Conservation (phyloP, 1,140 invertebrate genomes). For the Orussus abietinus region DNA sequence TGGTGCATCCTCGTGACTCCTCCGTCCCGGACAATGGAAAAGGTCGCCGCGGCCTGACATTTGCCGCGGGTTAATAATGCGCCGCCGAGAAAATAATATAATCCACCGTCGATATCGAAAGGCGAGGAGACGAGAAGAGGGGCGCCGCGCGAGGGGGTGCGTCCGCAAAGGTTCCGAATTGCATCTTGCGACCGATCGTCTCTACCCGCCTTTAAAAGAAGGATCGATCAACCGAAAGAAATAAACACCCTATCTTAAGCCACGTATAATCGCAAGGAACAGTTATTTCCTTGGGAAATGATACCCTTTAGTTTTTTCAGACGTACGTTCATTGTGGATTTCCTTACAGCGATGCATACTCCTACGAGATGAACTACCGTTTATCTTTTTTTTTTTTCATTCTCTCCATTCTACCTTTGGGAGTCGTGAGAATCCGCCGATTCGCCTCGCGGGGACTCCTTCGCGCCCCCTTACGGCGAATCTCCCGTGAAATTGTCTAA, state of each 20-base stretch:
- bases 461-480: too few species aligned
- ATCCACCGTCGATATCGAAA: conserved; percentile 14
- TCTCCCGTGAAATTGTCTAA: too few species aligned
- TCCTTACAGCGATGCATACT: too few species aligned
- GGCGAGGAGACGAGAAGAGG: neutral
- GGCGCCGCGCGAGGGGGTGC: neutral
- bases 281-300: too few species aligned
- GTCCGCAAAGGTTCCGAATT: conserved; percentile 6
- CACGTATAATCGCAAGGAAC: conserved; percentile 10
- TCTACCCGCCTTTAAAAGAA: neutral
- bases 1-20: too few species aligned
- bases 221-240: neutral
- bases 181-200: conserved; percentile 3
- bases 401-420: too few species aligned
- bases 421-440: too few species aligned
- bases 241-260: neutral
- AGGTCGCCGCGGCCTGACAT: conserved; percentile 31
- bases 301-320: too few species aligned
- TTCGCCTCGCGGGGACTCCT: too few species aligned
- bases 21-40: conserved; percentile 34
- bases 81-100: conserved; percentile 23
- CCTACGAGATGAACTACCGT: too few species aligned
- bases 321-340: too few species aligned
- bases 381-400: too few species aligned
- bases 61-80: conserved; percentile 30